Conservation (phyloP, 2,888 invertebrate genomes). For the Acrocyrtus sp. region DNA sequence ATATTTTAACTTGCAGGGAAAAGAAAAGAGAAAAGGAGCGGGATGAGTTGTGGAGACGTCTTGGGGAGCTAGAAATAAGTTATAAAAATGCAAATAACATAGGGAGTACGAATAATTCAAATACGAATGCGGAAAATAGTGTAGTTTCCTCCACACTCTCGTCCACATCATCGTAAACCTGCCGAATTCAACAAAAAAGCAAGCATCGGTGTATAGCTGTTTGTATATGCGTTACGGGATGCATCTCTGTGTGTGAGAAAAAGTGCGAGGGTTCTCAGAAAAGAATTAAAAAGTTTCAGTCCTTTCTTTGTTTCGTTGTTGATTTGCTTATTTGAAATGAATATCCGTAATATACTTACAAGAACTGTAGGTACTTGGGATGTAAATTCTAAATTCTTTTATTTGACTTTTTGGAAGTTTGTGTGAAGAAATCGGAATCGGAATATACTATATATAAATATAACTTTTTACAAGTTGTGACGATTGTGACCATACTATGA, state of each 20-base stretch:
- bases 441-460: too few species aligned
- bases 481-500: constrained; percentile 38
- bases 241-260: constrained; percentile 36
- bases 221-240: constrained; percentile 37
- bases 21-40: constrained; percentile 96
- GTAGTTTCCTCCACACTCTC: constrained; percentile 53
- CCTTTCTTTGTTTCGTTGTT: constrained; percentile 30
- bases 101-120: constrained; percentile 57
- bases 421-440: constrained; percentile 25
- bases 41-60: constrained; percentile 97
- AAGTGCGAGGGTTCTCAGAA: constrained; percentile 42
- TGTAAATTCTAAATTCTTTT: too few species aligned
- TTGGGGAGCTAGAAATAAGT: constrained; percentile 86
- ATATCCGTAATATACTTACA: too few species aligned
- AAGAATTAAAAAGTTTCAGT: constrained; percentile 30
- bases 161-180: constrained; percentile 53
- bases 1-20: constrained; percentile 84
- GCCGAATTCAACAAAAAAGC: constrained; percentile 53
- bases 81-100: constrained; percentile 64
- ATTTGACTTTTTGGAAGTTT: too few species aligned
- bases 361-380: too few species aligned
- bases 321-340: too few species aligned
- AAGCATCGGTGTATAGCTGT: constrained; percentile 50
- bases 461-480: constrained; percentile 39
- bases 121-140: constrained; percentile 52